These are phyloP conservation scores for Hypocryptadius cinnamomeus DNA, from an alignment of 2,113 vertebrate genomes.

Conservation along the genomic window DNA sequence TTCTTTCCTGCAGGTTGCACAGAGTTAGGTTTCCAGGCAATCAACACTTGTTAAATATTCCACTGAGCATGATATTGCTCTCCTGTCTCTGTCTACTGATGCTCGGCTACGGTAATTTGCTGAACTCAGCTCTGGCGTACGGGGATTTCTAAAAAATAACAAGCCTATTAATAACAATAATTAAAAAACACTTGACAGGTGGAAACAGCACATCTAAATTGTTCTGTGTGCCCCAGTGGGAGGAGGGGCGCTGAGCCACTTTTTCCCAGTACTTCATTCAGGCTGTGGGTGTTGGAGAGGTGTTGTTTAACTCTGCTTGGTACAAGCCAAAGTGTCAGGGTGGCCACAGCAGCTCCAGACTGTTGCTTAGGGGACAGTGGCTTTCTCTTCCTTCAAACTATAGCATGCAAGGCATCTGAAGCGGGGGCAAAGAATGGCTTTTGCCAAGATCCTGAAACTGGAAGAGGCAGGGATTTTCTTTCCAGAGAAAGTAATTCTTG, in stretches of 20 bases:
- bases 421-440: background rate
- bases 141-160: constrained; percentile 41
- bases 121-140: constrained; percentile 43
- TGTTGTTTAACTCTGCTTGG: background rate
- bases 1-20: constrained; percentile 22
- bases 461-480: background rate
- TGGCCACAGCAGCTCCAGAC: background rate
- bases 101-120: constrained; percentile 34
- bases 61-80: constrained; percentile 48
- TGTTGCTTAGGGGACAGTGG: background rate
- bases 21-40: constrained; percentile 51
- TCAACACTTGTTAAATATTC: constrained; percentile 60
- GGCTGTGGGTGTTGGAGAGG: background rate
- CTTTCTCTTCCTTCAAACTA: background rate
- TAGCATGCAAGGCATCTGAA: background rate
- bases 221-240: background rate
- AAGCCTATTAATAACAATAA: constrained; percentile 66
- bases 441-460: background rate
- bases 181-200: constrained; percentile 53
- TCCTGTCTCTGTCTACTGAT: constrained; percentile 33
- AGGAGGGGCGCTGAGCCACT: background rate
- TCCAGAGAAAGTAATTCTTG: background rate
- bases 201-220: constrained; percentile 39
- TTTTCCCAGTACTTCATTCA: background rate
- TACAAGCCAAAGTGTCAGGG: background rate